Percentiles rank a stretch among this genome's conserved stretches.
These are phyloP conservation scores for Drosophila imparisetae DNA, from an alignment of 2,888 invertebrate genomes.

Conservation along the genomic window DNA sequence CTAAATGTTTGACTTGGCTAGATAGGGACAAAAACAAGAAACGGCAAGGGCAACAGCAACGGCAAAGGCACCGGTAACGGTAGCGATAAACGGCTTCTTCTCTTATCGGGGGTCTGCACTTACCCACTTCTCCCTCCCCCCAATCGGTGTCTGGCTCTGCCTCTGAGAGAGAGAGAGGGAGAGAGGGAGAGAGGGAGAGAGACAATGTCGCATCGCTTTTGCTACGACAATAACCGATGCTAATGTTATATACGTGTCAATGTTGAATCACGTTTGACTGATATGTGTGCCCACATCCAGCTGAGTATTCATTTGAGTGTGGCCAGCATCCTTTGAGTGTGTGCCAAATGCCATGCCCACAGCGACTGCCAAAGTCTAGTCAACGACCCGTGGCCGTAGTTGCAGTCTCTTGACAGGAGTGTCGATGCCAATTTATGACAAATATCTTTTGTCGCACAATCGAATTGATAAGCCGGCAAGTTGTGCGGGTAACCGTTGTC, in stretches of 20 bases:
- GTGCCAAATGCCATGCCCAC: constrained; percentile 4
- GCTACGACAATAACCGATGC: constrained; percentile 71
- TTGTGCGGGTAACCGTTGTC: constrained; percentile 20
- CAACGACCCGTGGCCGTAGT: background rate
- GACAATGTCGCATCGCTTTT: constrained; percentile 20
- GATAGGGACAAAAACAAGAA: constrained; percentile 11
- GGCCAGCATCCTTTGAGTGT: constrained; percentile 1
- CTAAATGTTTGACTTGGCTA: constrained; percentile 62
- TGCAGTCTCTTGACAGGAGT: constrained; percentile 30
- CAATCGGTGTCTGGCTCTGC: background rate
- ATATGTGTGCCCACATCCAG: constrained; percentile 52
- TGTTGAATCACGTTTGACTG: constrained; percentile 73
- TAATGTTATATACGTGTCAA: constrained; percentile 77
- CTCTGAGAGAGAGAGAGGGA: background rate
- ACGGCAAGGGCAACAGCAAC: background rate
- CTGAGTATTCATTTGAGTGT: background rate
- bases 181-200: background rate
- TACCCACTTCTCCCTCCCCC: constrained; percentile 12
- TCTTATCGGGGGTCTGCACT: constrained; percentile 19
- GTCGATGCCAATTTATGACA: constrained; percentile 62
- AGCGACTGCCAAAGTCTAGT: constrained; percentile 18
- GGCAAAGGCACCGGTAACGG: constrained; percentile 5
- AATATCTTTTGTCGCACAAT: constrained; percentile 48
- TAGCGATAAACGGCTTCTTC: constrained; percentile 21
- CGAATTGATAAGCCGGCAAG: constrained; percentile 48